phyloP scores from a whole-genome alignment of 2,888 invertebrate species.

The Andrena flavipes region DNA sequence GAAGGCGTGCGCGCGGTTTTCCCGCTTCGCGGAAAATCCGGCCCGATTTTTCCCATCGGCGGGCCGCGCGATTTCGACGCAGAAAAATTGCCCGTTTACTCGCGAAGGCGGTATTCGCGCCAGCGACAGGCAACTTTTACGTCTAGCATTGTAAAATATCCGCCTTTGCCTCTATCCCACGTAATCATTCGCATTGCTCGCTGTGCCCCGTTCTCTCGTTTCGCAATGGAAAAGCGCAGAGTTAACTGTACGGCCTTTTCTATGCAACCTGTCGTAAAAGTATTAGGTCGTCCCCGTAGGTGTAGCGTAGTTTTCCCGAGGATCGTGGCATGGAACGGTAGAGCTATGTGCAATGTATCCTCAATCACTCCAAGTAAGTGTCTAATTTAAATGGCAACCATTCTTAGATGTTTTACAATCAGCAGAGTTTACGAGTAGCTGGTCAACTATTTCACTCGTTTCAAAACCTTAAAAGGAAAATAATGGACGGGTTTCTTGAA shows the following conservation, averaged over 20 bases:
- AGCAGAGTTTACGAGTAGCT: too few species aligned
- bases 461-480: too few species aligned
- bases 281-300: not conserved
- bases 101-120: slow-evolving; percentile 31
- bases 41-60: slow-evolving; percentile 67
- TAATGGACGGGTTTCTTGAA: not conserved
- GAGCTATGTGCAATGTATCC: too few species aligned
- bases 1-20: slow-evolving; percentile 49
- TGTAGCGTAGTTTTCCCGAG: not conserved
- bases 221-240: slow-evolving; percentile 28
- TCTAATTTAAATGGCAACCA: too few species aligned
- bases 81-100: slow-evolving; percentile 38
- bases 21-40: slow-evolving; percentile 59
- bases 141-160: slow-evolving; percentile 42
- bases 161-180: slow-evolving; percentile 47
- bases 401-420: too few species aligned
- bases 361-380: too few species aligned
- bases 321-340: not conserved
- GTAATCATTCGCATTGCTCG: slow-evolving; percentile 47
- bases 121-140: slow-evolving; percentile 27
- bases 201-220: slow-evolving; percentile 29
- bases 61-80: slow-evolving; percentile 26
- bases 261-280: not conserved
- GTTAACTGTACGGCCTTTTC: slow-evolving; percentile 33
- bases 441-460: too few species aligned